A percentile compares a stretch with the other conserved stretches of the same genome.
Conservation (phyloP, 2,888 invertebrate genomes). For the Melolontha melolontha region DNA sequence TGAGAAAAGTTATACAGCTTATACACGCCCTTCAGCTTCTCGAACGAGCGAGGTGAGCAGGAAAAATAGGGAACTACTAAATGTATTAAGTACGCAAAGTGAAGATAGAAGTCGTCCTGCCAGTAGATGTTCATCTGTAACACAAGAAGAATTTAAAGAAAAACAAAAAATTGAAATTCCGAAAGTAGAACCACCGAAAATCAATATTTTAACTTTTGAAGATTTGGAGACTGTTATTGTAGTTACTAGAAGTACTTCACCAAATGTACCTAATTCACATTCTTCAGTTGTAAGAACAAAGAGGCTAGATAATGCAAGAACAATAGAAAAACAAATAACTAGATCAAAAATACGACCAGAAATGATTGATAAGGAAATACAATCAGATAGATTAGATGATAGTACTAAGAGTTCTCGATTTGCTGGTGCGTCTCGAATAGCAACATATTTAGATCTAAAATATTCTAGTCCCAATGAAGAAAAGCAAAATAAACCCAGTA, state of each 20-base stretch:
- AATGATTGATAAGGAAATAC: conserved; percentile 78
- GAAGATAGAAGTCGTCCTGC: conserved; percentile 56
- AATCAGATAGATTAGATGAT: conserved; percentile 80
- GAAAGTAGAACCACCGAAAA: conserved; percentile 8
- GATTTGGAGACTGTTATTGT: conserved; percentile 71
- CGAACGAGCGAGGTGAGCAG: conserved; percentile 61
- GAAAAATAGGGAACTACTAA: conserved; percentile 62
- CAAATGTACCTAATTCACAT: conserved; percentile 73
- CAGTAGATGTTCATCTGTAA: conserved; percentile 60
- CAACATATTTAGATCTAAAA: conserved; percentile 70
- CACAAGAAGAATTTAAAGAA: conserved; percentile 54
- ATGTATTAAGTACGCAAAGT: conserved; percentile 59
- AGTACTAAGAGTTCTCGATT: conserved; percentile 75
- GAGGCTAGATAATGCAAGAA: conserved; percentile 79
- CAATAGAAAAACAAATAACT: conserved; percentile 77
- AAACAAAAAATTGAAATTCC: conserved; percentile 31
- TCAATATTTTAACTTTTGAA: conserved; percentile 42
- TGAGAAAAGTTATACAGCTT: conserved; percentile 64
- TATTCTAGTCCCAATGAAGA: conserved; percentile 62
- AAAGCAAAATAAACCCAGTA: conserved; percentile 51
- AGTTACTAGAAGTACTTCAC: conserved; percentile 82
- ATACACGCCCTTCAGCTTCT: conserved; percentile 58
- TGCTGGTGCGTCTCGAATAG: conserved; percentile 69
- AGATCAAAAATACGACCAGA: conserved; percentile 69
- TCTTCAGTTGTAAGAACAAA: conserved; percentile 72